Conservation (phyloP, 2,797 vertebrate genomes). For the Odontamblyopus lacepedii region DNA sequence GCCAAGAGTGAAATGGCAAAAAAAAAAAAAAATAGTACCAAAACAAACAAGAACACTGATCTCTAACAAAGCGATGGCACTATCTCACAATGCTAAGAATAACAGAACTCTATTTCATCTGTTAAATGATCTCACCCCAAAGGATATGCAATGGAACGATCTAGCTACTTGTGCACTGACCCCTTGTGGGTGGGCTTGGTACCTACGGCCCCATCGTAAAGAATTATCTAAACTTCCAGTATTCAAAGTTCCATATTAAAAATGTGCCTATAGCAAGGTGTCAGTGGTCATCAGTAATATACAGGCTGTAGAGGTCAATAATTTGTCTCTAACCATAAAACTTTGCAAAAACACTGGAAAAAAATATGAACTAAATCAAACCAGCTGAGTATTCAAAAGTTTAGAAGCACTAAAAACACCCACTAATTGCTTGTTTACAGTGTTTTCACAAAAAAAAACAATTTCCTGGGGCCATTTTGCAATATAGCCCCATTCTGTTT, state of each 20-base stretch:
- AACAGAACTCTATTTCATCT: not conserved
- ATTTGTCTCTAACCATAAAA: not conserved
- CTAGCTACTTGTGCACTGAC: not conserved
- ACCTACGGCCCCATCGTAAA: no score
- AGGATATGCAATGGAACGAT: not conserved
- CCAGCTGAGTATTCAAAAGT: not conserved
- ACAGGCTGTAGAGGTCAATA: not conserved
- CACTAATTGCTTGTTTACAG: constrained; percentile 7
- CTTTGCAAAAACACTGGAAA: not conserved
- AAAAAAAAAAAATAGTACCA: not conserved
- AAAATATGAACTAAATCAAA: not conserved
- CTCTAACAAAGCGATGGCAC: not conserved
- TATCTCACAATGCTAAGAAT: not conserved
- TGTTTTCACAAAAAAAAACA: constrained; percentile 4
- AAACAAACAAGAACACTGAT: not conserved
- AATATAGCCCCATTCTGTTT: constrained; percentile 18
- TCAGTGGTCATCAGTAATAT: not conserved
- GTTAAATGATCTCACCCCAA: no score
- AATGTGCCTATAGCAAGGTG: not conserved
- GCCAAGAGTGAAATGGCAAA: not conserved
- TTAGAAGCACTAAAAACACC: not conserved
- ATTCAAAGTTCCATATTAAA: not conserved
- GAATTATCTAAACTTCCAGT: no score
- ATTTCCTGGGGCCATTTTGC: constrained; percentile 12
- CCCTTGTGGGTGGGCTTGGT: not conserved